Evolutionary conservation across 1,140 invertebrate species (phyloP), one percentile per base, ranked within the genome.

Genomic region (Acyrthosiphon pisum): DNA sequence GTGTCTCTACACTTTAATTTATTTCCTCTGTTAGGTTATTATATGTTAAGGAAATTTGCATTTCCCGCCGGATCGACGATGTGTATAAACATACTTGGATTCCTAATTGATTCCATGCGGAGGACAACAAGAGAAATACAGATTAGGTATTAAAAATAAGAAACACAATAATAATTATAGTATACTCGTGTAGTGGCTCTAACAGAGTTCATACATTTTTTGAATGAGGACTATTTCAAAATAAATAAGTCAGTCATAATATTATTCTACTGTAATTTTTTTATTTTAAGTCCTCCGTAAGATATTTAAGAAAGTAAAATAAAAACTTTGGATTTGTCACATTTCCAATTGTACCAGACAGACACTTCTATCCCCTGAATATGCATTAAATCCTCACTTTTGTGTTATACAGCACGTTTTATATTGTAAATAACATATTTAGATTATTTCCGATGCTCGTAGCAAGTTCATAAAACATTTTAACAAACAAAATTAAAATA

Each of bases 401-500:
- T 53, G 37, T 56, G 20, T 56, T 56, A 53, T 41, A 84, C 41
- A 76, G 60, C 60, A 18, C 37, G 23, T 84, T 44, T 41, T 53
- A n/a, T 93, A 56, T 92, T 92, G 91, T 86, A 93, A 93, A 93
- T 93, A 93, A 93, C 11, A 86, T 44, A 86, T 83, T 53, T 56
- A 87, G 41, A 56, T 46, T 93, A 87, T 87, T 86, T 92, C 46
- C 26, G 35, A 86, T 83, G 84, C 91, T 88, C 14, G 4, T 18
- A 76, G 30, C 30, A 35, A 76, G 30, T 76, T n/a, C 0, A 18
- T 93, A 93, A 41, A 48, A 53, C 56, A 35, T 92, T 94, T 90
- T 84, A 94, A 30, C 88, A 87, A 53, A 84, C 76, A 93, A 81
- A 94, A 53, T 89, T 60, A 48, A 60, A 89, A 83, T 23, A 88